phyloP scores from a whole-genome alignment of 2,113 vertebrate species.

The Scolopax mira region DNA sequence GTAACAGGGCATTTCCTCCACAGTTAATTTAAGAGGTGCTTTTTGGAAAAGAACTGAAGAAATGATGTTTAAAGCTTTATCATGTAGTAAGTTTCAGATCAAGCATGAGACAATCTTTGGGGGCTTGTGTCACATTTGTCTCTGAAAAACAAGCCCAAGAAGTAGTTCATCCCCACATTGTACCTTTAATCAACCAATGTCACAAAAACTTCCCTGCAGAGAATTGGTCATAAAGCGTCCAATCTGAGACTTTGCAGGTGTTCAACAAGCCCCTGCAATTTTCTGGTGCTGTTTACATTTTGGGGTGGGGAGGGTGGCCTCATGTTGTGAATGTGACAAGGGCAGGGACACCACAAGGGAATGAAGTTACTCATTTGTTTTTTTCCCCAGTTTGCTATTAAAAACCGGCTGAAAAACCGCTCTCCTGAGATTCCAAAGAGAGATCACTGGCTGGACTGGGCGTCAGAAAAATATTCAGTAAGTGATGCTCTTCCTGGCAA shows the following conservation, averaged over 20 bases:
- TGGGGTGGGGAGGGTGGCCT: neutral
- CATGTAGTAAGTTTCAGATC: neutral
- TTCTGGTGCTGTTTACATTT: neutral
- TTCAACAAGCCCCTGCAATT: neutral
- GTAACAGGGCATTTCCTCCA: neutral
- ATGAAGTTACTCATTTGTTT: neutral
- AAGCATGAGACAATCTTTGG: neutral
- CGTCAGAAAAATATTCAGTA: conserved; percentile 90
- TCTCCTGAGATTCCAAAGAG: conserved; percentile 72
- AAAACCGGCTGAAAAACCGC: conserved; percentile 81
- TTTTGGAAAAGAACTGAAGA: neutral
- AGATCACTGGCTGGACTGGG: conserved; percentile 96
- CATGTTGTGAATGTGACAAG: neutral
- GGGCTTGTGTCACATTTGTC: neutral
- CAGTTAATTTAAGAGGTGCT: neutral
- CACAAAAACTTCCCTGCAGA: neutral
- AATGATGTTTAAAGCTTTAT: neutral
- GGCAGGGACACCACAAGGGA: accelerated
- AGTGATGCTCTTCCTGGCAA: neutral
- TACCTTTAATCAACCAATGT: neutral
- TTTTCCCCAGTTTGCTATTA: conserved; percentile 85
- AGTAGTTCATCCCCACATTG: neutral
- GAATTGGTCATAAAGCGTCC: neutral
- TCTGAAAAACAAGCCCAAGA: neutral
- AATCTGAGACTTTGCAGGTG: neutral